A percentile compares a stretch with the other conserved stretches of the same genome.
Evolutionary conservation across 2,113 vertebrate species (phyloP).

Genomic region (Sakesphorus luctuosus): DNA sequence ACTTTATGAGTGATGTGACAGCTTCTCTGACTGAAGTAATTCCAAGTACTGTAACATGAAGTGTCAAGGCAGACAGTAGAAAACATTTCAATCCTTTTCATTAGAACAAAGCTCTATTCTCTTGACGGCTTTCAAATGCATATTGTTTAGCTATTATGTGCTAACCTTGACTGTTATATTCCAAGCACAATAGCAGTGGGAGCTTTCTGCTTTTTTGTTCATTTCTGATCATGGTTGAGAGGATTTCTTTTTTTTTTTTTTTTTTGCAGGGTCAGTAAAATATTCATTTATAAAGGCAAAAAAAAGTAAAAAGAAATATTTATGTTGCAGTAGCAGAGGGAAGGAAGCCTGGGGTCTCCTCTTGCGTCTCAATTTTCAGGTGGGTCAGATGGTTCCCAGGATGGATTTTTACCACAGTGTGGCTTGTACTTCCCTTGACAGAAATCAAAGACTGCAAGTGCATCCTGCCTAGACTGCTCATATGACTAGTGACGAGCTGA

Average conservation of each 20-base stretch:
- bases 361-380: neutral
- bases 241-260: neutral
- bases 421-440: neutral
- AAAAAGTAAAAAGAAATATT: neutral
- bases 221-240: constrained; percentile 18
- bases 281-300: neutral
- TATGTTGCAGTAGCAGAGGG: neutral
- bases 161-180: constrained; percentile 67
- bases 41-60: constrained; percentile 68
- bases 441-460: constrained; percentile 24
- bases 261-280: constrained; percentile 34
- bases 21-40: constrained; percentile 66
- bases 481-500: constrained; percentile 37
- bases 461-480: neutral
- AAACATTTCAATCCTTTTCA: constrained; percentile 70
- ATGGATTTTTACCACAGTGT: neutral
- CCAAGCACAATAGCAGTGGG: constrained; percentile 58
- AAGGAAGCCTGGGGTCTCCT: neutral
- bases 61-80: constrained; percentile 66
- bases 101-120: constrained; percentile 68
- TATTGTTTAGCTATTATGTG: constrained; percentile 66
- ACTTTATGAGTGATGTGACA: constrained; percentile 64
- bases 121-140: constrained; percentile 63
- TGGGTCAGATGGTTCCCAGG: neutral
- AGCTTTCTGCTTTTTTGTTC: constrained; percentile 45